These are phyloP conservation scores for Drosophila putrida DNA, from an alignment of 2,888 invertebrate species.

Conservation along the genomic window DNA sequence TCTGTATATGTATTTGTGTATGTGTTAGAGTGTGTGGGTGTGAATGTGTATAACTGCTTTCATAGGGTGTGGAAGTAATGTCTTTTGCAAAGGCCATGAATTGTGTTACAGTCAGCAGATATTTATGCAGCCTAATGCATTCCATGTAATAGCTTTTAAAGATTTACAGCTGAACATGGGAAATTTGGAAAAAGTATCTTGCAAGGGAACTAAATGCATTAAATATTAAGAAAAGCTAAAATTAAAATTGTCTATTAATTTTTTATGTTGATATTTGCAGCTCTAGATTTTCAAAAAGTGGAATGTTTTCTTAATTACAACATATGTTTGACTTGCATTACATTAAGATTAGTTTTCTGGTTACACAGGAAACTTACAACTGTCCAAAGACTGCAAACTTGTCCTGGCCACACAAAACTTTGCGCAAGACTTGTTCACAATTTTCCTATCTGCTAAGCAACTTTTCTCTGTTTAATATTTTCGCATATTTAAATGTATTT, in stretches of 20 bases:
- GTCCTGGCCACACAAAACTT: background rate
- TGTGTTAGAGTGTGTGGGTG: background rate
- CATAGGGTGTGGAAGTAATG: conserved; percentile 43
- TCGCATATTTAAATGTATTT: background rate
- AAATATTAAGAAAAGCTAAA: background rate
- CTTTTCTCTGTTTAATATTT: conserved; percentile 4
- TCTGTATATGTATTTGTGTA: conserved; percentile 4
- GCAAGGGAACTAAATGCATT: background rate
- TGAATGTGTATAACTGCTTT: background rate
- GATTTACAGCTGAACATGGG: conserved; percentile 24
- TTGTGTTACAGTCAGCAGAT: conserved; percentile 63
- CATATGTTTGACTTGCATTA: background rate
- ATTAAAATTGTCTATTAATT: background rate
- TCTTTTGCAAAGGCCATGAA: conserved; percentile 45
- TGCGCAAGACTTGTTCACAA: too few relatives aligned
- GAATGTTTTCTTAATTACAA: background rate
- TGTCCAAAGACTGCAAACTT: background rate
- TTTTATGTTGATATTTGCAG: too few relatives aligned
- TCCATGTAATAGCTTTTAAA: conserved; percentile 40
- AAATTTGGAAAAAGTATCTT: too few relatives aligned
- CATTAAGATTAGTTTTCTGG: background rate
- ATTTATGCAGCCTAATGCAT: conserved; percentile 65
- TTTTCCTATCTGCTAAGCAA: background rate
- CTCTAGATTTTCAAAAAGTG: background rate
- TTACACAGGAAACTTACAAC: background rate